These are phyloP conservation scores for Muntiacus reevesi DNA, from an alignment of 2,113 vertebrate genomes.

Conservation along the genomic window DNA sequence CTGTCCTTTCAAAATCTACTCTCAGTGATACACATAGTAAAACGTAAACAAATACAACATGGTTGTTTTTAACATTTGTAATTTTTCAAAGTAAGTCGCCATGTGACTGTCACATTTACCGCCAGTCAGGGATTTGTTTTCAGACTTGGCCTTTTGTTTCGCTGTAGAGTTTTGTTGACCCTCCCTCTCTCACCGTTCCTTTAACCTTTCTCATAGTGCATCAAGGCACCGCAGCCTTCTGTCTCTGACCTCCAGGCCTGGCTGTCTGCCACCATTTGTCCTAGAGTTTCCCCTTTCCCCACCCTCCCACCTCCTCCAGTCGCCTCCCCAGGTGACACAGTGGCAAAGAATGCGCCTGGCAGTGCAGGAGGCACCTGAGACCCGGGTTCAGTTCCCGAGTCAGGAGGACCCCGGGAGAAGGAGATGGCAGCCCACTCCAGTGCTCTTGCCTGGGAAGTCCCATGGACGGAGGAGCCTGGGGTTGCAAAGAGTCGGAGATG, in stretches of 20 bases:
- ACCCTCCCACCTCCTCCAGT: background rate
- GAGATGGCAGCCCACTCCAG: background rate
- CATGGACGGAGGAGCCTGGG: background rate
- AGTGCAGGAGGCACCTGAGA: background rate
- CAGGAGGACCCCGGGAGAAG: background rate
- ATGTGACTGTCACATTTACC: background rate
- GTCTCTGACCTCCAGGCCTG: background rate
- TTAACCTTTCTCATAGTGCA: background rate
- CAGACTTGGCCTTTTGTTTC: background rate
- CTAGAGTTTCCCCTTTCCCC: background rate
- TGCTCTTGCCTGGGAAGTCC: background rate
- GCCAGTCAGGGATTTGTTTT: background rate
- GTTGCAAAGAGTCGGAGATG: rapidly evolving
- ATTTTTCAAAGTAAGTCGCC: background rate
- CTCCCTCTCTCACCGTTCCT: background rate
- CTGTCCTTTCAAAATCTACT: background rate
- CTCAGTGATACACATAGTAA: background rate
- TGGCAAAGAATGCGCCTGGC: background rate
- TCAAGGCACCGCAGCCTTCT: background rate
- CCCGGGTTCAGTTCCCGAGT: rapidly evolving
- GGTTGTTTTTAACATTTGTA: background rate
- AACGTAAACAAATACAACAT: background rate
- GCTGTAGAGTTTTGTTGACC: background rate
- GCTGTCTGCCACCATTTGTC: background rate
- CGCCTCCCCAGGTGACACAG: background rate